Evolutionary conservation across 2,888 invertebrate species (phyloP).

Genomic region (Apodemia duryi): DNA sequence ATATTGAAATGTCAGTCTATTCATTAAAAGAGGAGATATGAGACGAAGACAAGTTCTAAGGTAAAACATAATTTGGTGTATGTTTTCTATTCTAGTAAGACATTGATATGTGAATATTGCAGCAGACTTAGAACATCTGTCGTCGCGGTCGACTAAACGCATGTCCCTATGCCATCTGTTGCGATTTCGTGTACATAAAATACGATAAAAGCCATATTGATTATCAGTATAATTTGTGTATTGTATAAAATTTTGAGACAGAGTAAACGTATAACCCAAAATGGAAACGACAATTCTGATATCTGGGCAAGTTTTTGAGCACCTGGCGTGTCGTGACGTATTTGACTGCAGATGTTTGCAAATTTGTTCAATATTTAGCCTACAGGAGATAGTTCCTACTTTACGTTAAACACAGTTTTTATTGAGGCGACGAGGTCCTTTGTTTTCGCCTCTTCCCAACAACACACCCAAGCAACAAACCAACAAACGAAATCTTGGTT

Average conservation of each 20-base stretch:
- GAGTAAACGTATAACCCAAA: not conserved
- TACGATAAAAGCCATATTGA: not conserved
- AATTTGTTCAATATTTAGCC: not conserved
- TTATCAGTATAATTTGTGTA: slow-evolving; percentile 4
- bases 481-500: too few species aligned
- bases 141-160: not conserved
- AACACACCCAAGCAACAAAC: too few species aligned
- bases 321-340: not conserved
- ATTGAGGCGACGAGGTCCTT: too few species aligned
- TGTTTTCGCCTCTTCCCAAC: too few species aligned
- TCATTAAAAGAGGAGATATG: too few species aligned
- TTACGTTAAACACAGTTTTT: too few species aligned
- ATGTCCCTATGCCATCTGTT: not conserved
- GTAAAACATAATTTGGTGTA: too few species aligned
- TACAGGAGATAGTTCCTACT: too few species aligned
- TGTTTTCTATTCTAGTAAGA: too few species aligned
- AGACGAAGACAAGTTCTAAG: too few species aligned
- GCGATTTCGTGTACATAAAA: not conserved
- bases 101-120: too few species aligned
- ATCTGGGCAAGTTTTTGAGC: not conserved
- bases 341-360: not conserved
- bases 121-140: slow-evolving; percentile 5
- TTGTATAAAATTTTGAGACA: not conserved
- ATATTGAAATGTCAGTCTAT: too few species aligned
- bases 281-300: not conserved